Evolutionary conservation across 2,797 vertebrate genomes (phyloP).

Genomic region (Falco biarmicus): DNA sequence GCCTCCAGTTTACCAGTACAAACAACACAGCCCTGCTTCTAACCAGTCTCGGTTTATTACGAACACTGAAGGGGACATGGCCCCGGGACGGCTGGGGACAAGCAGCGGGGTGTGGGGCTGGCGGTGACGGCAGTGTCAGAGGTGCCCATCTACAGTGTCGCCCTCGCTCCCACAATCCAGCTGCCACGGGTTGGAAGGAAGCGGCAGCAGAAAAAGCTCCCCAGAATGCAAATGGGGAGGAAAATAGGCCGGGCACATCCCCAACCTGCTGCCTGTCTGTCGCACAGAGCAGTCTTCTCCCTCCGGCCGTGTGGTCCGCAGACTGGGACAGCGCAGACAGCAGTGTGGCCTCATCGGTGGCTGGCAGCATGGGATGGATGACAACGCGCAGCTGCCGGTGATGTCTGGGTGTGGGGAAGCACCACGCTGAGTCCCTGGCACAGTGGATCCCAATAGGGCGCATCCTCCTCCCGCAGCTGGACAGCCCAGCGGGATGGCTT

Average conservation of each 20-base stretch:
- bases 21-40: not conserved
- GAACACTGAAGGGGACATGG: not conserved
- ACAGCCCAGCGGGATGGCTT: rapidly evolving
- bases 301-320: rapidly evolving
- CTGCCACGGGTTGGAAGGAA: rapidly evolving
- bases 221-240: not conserved
- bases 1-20: not conserved
- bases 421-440: rapidly evolving
- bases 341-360: not conserved
- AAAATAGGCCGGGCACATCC: rapidly evolving
- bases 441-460: rapidly evolving
- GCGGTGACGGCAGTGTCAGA: not conserved
- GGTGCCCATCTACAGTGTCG: not conserved
- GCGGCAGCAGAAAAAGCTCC: not conserved
- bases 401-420: not conserved
- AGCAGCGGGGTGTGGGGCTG: not conserved
- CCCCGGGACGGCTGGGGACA: not conserved
- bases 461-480: rapidly evolving
- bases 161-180: not conserved
- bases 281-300: rapidly evolving
- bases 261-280: not conserved
- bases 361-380: not conserved
- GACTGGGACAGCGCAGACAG: rapidly evolving
- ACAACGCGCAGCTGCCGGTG: rapidly evolving
- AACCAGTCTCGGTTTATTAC: slow-evolving; percentile 35